A percentile compares a stretch with the other conserved stretches of the same genome.
Evolutionary conservation across 2,888 invertebrate species (phyloP).

Genomic region (Phortica okadai): DNA sequence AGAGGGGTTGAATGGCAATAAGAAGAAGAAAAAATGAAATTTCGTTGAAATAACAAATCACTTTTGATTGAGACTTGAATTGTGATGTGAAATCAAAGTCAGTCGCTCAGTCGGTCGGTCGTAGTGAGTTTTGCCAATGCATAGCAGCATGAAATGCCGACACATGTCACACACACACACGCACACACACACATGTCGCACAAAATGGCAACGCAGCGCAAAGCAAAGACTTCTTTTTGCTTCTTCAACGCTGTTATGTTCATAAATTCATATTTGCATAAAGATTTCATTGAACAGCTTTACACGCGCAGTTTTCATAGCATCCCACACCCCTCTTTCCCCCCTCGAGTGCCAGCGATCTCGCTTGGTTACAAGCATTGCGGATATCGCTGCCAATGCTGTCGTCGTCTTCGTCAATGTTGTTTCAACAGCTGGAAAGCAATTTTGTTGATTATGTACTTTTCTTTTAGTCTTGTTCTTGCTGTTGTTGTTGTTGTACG

Average conservation of each 20-base stretch:
- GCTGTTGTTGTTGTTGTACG: not conserved
- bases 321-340: not conserved
- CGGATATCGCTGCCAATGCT: not conserved
- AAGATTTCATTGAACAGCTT: conserved; percentile 38
- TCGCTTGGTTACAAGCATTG: not conserved
- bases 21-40: conserved; percentile 16
- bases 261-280: conserved; percentile 50
- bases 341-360: no score
- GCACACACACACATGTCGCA: not conserved
- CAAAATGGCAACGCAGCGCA: not conserved
- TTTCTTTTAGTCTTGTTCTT: conserved; percentile 8
- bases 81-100: conserved; percentile 15
- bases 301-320: not conserved
- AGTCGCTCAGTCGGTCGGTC: not conserved
- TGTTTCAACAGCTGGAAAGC: conserved; percentile 19
- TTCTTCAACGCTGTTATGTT: not conserved
- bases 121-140: not conserved
- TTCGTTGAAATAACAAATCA: conserved; percentile 36
- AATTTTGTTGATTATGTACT: conserved; percentile 18
- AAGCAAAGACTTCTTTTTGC: not conserved
- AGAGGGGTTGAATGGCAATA: conserved; percentile 2
- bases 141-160: conserved; percentile 2
- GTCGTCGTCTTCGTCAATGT: not conserved
- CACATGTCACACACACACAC: conserved; percentile 11
- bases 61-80: conserved; percentile 32